Conservation (phyloP, 2,113 vertebrate genomes). For the Rousettus leschenaultii region DNA sequence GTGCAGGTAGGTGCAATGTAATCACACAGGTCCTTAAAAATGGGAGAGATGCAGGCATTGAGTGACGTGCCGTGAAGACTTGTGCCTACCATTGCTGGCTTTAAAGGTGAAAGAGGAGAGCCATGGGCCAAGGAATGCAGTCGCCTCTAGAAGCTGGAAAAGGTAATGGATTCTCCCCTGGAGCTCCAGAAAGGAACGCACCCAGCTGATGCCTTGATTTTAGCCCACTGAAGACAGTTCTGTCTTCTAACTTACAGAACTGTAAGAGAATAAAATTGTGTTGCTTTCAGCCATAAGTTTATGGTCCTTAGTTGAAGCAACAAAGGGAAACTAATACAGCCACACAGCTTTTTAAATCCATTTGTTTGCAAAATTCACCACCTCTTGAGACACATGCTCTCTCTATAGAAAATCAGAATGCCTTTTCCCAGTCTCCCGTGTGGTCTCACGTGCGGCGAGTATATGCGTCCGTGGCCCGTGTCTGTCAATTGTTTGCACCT, state of each 20-base stretch:
- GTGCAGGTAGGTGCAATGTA: no score
- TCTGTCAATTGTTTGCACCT: not conserved
- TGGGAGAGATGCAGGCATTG: not conserved
- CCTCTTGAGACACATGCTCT: not conserved
- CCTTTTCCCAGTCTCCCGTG: not conserved
- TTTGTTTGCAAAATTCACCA: not conserved
- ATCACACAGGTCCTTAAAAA: not conserved
- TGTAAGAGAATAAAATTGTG: not conserved
- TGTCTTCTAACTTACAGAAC: not conserved
- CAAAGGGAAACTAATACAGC: not conserved
- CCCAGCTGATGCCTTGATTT: not conserved
- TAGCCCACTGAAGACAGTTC: not conserved
- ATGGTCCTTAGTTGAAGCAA: not conserved
- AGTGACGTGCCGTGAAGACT: not conserved
- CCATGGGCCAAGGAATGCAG: no score
- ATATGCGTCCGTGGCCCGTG: accelerated
- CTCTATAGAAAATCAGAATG: not conserved
- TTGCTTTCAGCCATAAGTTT: not conserved
- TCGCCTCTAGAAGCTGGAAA: not conserved
- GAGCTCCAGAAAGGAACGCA: not conserved
- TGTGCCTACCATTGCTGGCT: not conserved
- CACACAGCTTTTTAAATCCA: not conserved
- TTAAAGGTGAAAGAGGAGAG: not conserved
- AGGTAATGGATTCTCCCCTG: not conserved
- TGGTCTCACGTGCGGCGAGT: not conserved